A percentile compares a stretch with the other conserved stretches of the same genome.
Evolutionary conservation across 2,797 vertebrate species (phyloP).

Genomic region (Neopelma chrysocephalum): DNA sequence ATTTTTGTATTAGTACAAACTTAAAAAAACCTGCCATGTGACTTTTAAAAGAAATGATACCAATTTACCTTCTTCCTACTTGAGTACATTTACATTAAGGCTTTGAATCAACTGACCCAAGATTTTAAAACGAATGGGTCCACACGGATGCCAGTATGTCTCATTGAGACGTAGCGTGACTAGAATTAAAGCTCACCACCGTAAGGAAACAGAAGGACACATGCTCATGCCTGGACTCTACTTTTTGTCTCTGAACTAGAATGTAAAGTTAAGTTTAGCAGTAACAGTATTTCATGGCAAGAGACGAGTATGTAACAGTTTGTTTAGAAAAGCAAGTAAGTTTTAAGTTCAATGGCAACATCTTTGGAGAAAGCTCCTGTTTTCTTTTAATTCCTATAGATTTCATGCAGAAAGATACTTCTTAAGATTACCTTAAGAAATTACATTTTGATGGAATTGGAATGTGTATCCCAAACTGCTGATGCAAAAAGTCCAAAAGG

Average conservation of each 20-base stretch:
- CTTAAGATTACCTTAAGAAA: constrained; percentile 72
- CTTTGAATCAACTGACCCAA: constrained; percentile 78
- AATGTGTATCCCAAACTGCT: constrained; percentile 71
- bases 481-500: constrained; percentile 30
- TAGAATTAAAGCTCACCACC: constrained; percentile 77
- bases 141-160: constrained; percentile 36
- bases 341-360: constrained; percentile 56
- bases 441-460: constrained; percentile 52
- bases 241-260: constrained; percentile 38
- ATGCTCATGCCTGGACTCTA: constrained; percentile 59
- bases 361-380: constrained; percentile 76
- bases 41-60: constrained; percentile 55
- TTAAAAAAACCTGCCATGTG: constrained; percentile 22
- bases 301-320: constrained; percentile 68
- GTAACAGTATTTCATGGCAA: constrained; percentile 74
- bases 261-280: constrained; percentile 60
- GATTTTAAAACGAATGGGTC: constrained; percentile 66
- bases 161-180: constrained; percentile 62
- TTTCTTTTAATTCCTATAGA: constrained; percentile 44
- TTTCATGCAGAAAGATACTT: constrained; percentile 75
- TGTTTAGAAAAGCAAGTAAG: constrained; percentile 60
- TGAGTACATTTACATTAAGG: constrained; percentile 80
- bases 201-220: constrained; percentile 71
- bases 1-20: constrained; percentile 67
- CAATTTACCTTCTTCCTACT: constrained; percentile 60